Percentiles rank a stretch among this genome's conserved stretches.
Evolutionary conservation across 2,113 vertebrate species (phyloP).

Genomic region (Canis aureus): DNA sequence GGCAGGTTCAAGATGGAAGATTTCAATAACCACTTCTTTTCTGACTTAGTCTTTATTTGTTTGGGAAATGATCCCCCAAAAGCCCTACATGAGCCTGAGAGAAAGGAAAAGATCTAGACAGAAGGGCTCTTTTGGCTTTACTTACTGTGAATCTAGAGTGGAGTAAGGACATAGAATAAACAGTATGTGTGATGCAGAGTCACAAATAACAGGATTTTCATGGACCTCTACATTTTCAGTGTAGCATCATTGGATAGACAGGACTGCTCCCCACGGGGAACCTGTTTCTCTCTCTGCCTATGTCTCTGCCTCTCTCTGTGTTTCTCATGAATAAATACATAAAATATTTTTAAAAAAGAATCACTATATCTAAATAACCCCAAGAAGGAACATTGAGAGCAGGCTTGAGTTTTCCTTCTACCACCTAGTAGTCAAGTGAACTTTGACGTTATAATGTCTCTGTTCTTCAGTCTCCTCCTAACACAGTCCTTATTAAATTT

Average conservation of each 20-base stretch:
- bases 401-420: background rate
- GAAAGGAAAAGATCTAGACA: background rate
- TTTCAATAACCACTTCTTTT: background rate
- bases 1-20: background rate
- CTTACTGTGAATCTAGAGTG: background rate
- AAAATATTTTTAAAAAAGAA: background rate
- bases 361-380: background rate
- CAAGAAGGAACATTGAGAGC: background rate
- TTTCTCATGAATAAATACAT: too few relatives aligned
- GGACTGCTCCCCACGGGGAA: background rate
- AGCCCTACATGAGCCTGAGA: background rate
- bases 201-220: background rate
- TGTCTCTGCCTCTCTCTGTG: too few relatives aligned
- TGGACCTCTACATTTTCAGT: background rate
- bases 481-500: background rate
- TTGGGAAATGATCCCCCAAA: background rate
- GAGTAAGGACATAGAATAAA: background rate
- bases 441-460: background rate
- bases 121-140: background rate
- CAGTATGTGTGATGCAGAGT: background rate
- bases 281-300: too few relatives aligned
- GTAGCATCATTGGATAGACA: background rate
- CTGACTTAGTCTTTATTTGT: background rate
- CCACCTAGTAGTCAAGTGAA: background rate
- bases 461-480: background rate